Base-by-base conservation (phyloP, 2,888 invertebrate species). In the Orthonychiurus folsomi region DNA sequence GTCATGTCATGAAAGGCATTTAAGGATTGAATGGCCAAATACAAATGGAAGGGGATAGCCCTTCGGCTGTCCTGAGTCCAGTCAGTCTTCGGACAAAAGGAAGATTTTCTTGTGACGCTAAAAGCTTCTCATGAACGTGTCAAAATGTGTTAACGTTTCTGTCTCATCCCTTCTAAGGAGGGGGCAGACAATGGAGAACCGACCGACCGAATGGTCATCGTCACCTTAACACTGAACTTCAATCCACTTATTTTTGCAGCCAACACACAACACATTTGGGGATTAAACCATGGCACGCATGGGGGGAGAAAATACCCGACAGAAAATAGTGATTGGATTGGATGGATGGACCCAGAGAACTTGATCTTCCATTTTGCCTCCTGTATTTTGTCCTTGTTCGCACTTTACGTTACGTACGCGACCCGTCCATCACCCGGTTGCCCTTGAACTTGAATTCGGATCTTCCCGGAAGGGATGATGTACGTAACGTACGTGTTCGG, bases 381-480 rank as follows among this genome's bases (percentile, higher is more conserved):
- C 15, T 9, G 15, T 37, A 15, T 37, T 37, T 37, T 37, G 37
- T 37, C 15, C 37, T 37, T 9, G 5, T 37, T n/a, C n/a, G n/a
- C n/a, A n/a, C n/a, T n/a, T n/a, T n/a, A n/a, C n/a, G n/a, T n/a
- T n/a, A n/a, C n/a, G n/a, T n/a, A n/a, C n/a, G n/a, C n/a, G n/a
- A n/a, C n/a, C n/a, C n/a, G n/a, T n/a, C n/a, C n/a, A n/a, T n/a
- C n/a, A n/a, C n/a, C n/a, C 15, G 37, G 9, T 5, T 37, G 37
- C 37, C 37, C 37, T 37, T 9, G 37, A 37, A 37, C 37, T 37
- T 37, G 9, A 15, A 37, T 9, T 15, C 15, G 37, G 15, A 37
- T 37, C 37, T n/a, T n/a, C n/a, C n/a, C n/a, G n/a, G n/a, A n/a
- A 53, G 54, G 37, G 28, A 27, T 28, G 48, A 26, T 25, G 24